phyloP scores from a whole-genome alignment of 2,113 vertebrate species.

The Carassius gibelio region DNA sequence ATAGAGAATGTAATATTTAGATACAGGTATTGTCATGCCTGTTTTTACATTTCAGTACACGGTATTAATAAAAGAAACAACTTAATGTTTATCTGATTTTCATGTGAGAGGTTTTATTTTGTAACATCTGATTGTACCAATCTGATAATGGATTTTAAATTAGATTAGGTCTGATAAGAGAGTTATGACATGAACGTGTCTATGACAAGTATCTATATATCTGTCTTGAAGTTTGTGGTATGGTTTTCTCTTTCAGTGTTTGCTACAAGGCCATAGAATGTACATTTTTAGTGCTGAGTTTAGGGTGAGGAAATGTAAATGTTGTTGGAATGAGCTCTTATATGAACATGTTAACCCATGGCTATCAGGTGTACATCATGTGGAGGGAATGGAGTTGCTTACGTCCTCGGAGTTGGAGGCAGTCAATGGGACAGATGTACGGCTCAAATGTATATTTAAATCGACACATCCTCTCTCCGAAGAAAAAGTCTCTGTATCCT shows the following conservation, averaged over 20 bases:
- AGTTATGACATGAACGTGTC: not conserved
- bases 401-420: slow-evolving; percentile 77
- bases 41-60: no score
- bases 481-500: slow-evolving; percentile 73
- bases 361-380: slow-evolving; percentile 69
- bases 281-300: not conserved
- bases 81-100: not conserved
- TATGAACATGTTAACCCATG: slow-evolving; percentile 17
- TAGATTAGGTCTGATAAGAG: not conserved
- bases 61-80: no score
- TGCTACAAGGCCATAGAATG: not conserved
- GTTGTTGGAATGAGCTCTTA: not conserved
- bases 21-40: no score
- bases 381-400: slow-evolving; percentile 76
- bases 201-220: not conserved
- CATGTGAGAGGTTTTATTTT: not conserved
- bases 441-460: slow-evolving; percentile 88
- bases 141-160: not conserved
- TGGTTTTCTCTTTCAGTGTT: not conserved
- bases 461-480: slow-evolving; percentile 72
- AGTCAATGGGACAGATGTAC: slow-evolving; percentile 83
- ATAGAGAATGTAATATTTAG: not conserved
- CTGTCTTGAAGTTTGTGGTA: not conserved
- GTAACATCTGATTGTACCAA: not conserved
- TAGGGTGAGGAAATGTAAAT: not conserved